Conservation (phyloP, 2,113 vertebrate species). For the Campylorhamphus procurvoides region DNA sequence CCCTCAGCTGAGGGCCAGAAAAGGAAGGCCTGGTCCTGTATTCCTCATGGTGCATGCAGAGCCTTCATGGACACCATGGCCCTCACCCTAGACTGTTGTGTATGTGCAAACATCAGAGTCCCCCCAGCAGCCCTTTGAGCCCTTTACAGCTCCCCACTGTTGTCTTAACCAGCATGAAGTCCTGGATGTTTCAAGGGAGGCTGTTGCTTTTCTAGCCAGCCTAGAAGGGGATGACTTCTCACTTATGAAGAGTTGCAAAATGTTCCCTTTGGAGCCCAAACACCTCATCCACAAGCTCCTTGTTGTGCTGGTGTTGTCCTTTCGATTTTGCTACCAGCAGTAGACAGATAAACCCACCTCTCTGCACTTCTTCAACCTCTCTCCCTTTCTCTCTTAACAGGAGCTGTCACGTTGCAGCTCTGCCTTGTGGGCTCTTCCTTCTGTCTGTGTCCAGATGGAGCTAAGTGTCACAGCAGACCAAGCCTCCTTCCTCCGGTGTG, state of each 20-base stretch:
- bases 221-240: neutral
- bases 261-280: neutral
- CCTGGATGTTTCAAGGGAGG: neutral
- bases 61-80: neutral
- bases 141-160: neutral
- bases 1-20: slow-evolving; percentile 33
- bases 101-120: neutral
- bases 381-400: neutral
- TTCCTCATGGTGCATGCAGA: neutral
- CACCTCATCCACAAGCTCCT: neutral
- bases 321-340: neutral
- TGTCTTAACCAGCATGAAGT: fast-evolving
- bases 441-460: neutral
- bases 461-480: neutral
- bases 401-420: neutral
- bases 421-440: neutral
- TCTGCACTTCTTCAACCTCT: neutral
- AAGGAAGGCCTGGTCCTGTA: slow-evolving; percentile 3
- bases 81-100: neutral
- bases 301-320: neutral
- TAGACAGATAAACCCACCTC: neutral
- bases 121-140: neutral
- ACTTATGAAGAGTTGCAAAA: neutral
- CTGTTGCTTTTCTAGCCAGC: neutral
- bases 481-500: neutral